phyloP scores from a whole-genome alignment of 2,113 vertebrate genomes.

The Penelope pileata region DNA sequence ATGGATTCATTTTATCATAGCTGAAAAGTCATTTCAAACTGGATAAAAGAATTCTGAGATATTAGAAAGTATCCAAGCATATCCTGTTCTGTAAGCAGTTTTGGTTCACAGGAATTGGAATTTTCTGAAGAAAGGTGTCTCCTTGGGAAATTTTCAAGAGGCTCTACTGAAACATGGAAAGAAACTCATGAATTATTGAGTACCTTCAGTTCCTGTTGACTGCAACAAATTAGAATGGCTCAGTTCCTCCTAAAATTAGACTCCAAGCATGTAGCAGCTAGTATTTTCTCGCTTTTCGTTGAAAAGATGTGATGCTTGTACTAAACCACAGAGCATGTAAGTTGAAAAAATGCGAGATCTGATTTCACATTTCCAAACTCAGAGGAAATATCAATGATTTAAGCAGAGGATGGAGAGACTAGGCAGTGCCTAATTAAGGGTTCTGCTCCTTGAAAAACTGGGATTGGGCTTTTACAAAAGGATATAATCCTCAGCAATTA shows the following conservation, averaged over 20 bases:
- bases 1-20: not conserved
- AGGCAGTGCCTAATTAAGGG: not conserved
- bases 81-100: not conserved
- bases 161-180: slow-evolving; percentile 12
- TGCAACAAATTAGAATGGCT: slow-evolving; percentile 25
- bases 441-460: not conserved
- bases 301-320: not conserved
- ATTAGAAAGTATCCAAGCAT: not conserved
- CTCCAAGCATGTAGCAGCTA: not conserved
- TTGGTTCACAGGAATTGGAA: not conserved
- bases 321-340: not conserved
- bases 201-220: slow-evolving; percentile 27
- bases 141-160: slow-evolving; percentile 21
- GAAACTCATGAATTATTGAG: slow-evolving; percentile 45
- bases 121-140: slow-evolving; percentile 8
- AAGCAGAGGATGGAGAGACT: not conserved
- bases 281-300: not conserved
- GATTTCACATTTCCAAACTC: not conserved
- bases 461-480: not conserved
- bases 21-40: not conserved
- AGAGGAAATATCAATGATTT: not conserved
- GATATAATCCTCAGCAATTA: not conserved
- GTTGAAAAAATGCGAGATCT: not conserved
- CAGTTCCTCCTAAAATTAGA: slow-evolving; percentile 53
- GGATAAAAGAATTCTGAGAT: not conserved